Evolutionary conservation across 2,797 vertebrate genomes (phyloP).

Genomic region (Urosaurus nigricauda): DNA sequence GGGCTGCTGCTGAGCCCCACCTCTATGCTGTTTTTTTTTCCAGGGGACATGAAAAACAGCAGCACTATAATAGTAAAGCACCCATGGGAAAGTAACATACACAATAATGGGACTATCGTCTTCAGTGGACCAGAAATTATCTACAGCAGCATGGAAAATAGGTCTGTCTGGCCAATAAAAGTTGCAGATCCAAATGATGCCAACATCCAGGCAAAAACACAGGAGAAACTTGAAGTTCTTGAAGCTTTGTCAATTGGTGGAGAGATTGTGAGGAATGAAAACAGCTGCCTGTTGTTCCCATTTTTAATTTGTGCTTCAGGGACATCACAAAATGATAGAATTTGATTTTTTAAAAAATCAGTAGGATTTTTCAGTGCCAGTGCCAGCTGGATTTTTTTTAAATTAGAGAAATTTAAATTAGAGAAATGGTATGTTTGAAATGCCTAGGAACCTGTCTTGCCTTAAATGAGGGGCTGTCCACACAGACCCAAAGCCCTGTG

Average conservation of each 20-base stretch:
- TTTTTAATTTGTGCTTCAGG: conserved; percentile 64
- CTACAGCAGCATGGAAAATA: conserved; percentile 59
- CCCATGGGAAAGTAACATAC: conserved; percentile 32
- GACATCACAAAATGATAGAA: conserved; percentile 39
- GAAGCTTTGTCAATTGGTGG: conserved; percentile 55
- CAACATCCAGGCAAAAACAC: conserved; percentile 50
- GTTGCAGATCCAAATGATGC: conserved; percentile 47
- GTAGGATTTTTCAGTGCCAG: background rate
- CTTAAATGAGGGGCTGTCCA: background rate
- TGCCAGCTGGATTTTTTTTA: background rate
- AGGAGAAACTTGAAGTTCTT: conserved; percentile 60
- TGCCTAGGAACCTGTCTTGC: background rate
- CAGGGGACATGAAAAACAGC: conserved; percentile 62
- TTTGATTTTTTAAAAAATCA: conserved; percentile 27
- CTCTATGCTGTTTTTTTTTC: conserved; percentile 65
- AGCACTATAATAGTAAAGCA: conserved; percentile 57
- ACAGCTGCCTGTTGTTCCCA: conserved; percentile 56
- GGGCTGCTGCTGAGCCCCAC: conserved; percentile 48
- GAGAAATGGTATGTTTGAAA: background rate
- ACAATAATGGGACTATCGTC: conserved; percentile 50
- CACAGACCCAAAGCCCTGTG: no score
- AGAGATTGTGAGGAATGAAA: conserved; percentile 56
- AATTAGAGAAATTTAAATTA: background rate
- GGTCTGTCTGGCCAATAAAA: conserved; percentile 43
- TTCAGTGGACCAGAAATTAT: conserved; percentile 60